phyloP scores from a whole-genome alignment of 2,888 invertebrate genomes.

The Tetheella fluctuosa region DNA sequence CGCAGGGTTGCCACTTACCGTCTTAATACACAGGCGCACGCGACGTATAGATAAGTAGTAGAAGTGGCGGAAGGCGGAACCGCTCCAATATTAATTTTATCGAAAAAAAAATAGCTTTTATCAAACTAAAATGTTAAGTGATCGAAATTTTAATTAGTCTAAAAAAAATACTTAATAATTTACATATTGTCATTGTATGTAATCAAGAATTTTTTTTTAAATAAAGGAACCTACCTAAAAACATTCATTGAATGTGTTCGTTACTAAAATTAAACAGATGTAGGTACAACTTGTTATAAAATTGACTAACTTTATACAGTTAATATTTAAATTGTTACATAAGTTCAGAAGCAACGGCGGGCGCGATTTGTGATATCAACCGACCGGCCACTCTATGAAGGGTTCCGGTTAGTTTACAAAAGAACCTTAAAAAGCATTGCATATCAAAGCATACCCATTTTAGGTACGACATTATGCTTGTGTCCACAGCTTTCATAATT shows the following conservation, averaged over 20 bases:
- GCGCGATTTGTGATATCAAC: neutral
- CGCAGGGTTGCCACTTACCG: conserved; percentile 19
- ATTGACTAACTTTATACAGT: neutral
- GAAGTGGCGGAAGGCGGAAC: neutral
- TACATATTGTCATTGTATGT: no score
- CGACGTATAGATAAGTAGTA: neutral
- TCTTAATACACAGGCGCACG: neutral
- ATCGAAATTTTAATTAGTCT: no score
- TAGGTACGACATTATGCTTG: conserved; percentile 19
- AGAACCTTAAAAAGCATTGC: conserved; percentile 13
- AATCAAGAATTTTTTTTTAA: no score
- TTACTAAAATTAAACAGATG: no score
- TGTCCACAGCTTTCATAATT: conserved; percentile 35
- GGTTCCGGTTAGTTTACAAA: conserved; percentile 1
- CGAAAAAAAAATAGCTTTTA: neutral
- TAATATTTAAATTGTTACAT: neutral
- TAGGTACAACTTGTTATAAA: no score
- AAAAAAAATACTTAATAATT: no score
- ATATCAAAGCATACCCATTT: conserved; percentile 20
- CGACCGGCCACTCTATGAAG: neutral
- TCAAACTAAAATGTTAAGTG: neutral
- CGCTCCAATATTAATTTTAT: neutral
- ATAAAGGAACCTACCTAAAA: no score
- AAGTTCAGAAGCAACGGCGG: neutral
- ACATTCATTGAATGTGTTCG: no score